Conservation (phyloP, 2,888 invertebrate species). For the Sisyra nigra region DNA sequence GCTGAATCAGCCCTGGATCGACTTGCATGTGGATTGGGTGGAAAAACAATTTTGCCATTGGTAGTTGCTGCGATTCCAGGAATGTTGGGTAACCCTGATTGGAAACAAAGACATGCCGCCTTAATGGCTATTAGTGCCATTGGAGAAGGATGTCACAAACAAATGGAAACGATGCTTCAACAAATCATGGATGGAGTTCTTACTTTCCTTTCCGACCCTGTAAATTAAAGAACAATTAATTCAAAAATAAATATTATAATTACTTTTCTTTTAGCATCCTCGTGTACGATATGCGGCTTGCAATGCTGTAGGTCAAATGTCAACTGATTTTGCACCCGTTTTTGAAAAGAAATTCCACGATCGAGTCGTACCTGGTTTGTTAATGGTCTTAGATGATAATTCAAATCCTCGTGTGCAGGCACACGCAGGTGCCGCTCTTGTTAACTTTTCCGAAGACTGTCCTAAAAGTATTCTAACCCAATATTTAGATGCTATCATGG, state of each 20-base stretch:
- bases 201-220: slow-evolving; percentile 68
- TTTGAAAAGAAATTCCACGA: slow-evolving; percentile 98
- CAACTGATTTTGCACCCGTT: slow-evolving; percentile 91
- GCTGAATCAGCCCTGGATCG: slow-evolving; percentile 95
- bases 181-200: slow-evolving; percentile 85
- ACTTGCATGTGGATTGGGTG: slow-evolving; percentile 92
- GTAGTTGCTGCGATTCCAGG: slow-evolving; percentile 72
- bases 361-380: slow-evolving; percentile 81
- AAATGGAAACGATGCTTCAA: slow-evolving; percentile 91
- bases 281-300: slow-evolving; percentile 93
- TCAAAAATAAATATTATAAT: background rate
- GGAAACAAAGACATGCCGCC: slow-evolving; percentile 89
- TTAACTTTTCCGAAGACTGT: slow-evolving; percentile 99
- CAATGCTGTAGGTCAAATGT: slow-evolving; percentile 98
- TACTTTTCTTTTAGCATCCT: slow-evolving; percentile 49
- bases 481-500: slow-evolving; percentile 84
- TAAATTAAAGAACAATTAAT: slow-evolving; percentile 27
- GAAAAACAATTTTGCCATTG: slow-evolving; percentile 78
- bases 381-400: slow-evolving; percentile 79
- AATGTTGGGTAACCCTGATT: slow-evolving; percentile 71
- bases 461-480: slow-evolving; percentile 83
- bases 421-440: slow-evolving; percentile 83
- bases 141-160: slow-evolving; percentile 96
- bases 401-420: slow-evolving; percentile 87
- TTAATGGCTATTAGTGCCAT: slow-evolving; percentile 97